Base-by-base conservation (phyloP, 1,140 invertebrate species). In the Hylyphantes graminicola region DNA sequence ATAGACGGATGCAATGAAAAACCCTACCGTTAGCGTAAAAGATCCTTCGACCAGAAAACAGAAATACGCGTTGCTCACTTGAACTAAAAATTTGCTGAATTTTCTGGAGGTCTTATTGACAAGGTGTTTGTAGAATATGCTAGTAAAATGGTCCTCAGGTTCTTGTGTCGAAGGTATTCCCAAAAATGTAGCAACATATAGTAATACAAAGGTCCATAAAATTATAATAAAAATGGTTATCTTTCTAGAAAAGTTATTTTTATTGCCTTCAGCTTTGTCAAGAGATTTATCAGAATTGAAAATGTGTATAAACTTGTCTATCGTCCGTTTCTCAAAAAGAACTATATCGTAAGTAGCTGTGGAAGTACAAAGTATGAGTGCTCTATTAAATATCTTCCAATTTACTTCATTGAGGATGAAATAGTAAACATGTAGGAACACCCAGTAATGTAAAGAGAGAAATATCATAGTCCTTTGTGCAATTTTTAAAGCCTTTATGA, bases 341-440 rank as follows among this genome's bases (percentile, higher is more conserved):
- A 67, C 19, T 15, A 78, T 8, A 11, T 78, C 76, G 17, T 54
- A 55, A 13, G 76, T 65, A 8, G 76, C 76, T 7, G 35, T 53
- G 19, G 76, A 55, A 11, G 64, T 78, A 48, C 63, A 63, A 10
- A 78, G 51, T 5, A 78, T 53, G 11, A 78, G 15, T n/a, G 76
- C 61, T 67, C 35, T 61, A 54, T 67, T 78, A 35, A 78, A 78
- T 19, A 78, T 54, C 67, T 78, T 78, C 76, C 76, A 78, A 4
- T 50, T 19, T 9, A 17, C 76, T 65, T 64, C 63, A 12, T 35
- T 78, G 19, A 61, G 13, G 13, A 67, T 48, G 12, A 78, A 78
- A 67, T 78, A 78, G 15, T 61, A 78, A 15, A 78, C 21, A 53
- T 78, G 67, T 9, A 78, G 63, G 67, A 78, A 0, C 9, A 51